Conservation (phyloP, 2,888 invertebrate genomes). For the Dolichopus griseipennis region DNA sequence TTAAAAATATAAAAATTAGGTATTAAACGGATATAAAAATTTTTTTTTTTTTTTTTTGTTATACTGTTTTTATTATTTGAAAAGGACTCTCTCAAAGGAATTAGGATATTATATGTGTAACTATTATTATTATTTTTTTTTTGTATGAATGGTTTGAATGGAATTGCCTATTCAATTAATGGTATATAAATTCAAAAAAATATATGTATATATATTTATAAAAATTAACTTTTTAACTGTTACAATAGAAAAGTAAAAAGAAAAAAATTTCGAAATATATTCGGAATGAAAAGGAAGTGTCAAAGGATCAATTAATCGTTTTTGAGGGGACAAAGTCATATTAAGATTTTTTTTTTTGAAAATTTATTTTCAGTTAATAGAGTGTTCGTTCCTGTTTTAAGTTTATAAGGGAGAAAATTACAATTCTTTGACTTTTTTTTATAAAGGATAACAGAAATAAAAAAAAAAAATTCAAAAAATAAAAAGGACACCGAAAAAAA, state of each 20-base stretch:
- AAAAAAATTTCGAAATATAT: too few relatives aligned
- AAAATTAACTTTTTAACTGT: neutral
- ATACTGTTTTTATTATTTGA: neutral
- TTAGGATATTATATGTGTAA: neutral
- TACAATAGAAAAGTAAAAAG: too few relatives aligned
- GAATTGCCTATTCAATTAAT: neutral
- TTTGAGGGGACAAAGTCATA: neutral
- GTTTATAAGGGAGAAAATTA: too few relatives aligned
- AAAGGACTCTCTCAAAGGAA: neutral
- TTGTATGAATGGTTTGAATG: neutral
- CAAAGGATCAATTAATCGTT: constrained; percentile 6
- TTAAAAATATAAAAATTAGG: constrained; percentile 6
- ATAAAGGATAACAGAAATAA: too few relatives aligned
- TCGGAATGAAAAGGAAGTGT: neutral
- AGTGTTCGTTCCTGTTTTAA: neutral
- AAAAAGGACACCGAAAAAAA: too few relatives aligned
- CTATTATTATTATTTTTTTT: too few relatives aligned
- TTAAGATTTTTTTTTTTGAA: too few relatives aligned
- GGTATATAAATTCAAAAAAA: neutral
- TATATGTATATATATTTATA: neutral
- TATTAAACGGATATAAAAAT: neutral
- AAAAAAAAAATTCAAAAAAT: too few relatives aligned
- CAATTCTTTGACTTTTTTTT: too few relatives aligned
- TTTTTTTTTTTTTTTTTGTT: too few relatives aligned
- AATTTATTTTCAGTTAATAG: neutral